phyloP scores from a whole-genome alignment of 2,888 invertebrate species.

The Slavum lentiscoides region DNA sequence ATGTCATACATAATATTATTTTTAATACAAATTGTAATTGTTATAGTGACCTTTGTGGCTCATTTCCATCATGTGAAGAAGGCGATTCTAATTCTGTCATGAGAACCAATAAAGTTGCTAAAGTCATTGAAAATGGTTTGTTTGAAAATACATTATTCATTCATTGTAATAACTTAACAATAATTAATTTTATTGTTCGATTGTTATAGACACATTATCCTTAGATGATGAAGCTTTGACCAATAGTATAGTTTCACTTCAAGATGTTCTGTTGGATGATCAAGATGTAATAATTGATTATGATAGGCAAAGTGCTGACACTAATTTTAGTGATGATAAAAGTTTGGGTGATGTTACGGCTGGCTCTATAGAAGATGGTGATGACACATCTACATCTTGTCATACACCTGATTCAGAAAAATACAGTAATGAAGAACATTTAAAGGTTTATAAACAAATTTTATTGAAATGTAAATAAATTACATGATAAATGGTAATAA shows the following conservation, averaged over 20 bases:
- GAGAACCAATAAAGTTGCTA: constrained; percentile 8
- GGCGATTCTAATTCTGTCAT: background rate
- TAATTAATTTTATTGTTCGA: background rate
- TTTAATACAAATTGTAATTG: background rate
- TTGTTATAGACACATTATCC: constrained; percentile 34
- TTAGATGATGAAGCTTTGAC: constrained; percentile 45
- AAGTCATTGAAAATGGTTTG: constrained; percentile 44
- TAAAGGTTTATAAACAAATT: constrained; percentile 16
- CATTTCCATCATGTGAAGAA: constrained; percentile 31
- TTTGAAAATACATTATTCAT: background rate
- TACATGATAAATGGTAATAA: background rate
- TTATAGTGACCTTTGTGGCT: constrained; percentile 35
- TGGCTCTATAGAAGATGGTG: constrained; percentile 16
- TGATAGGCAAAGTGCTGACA: constrained; percentile 51
- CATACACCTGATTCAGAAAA: constrained; percentile 39
- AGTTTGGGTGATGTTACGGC: constrained; percentile 21
- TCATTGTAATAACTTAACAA: background rate
- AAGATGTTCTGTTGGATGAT: constrained; percentile 54
- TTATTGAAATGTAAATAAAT: background rate
- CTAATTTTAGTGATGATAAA: constrained; percentile 49
- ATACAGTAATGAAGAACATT: constrained; percentile 24
- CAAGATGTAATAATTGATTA: constrained; percentile 53
- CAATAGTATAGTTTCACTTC: constrained; percentile 54
- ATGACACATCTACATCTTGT: constrained; percentile 20
- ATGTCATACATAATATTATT: background rate